Evolutionary conservation across 2,797 vertebrate species (phyloP), one percentile per base, ranked within the genome.

Genomic region (Oryzias sinensis): DNA sequence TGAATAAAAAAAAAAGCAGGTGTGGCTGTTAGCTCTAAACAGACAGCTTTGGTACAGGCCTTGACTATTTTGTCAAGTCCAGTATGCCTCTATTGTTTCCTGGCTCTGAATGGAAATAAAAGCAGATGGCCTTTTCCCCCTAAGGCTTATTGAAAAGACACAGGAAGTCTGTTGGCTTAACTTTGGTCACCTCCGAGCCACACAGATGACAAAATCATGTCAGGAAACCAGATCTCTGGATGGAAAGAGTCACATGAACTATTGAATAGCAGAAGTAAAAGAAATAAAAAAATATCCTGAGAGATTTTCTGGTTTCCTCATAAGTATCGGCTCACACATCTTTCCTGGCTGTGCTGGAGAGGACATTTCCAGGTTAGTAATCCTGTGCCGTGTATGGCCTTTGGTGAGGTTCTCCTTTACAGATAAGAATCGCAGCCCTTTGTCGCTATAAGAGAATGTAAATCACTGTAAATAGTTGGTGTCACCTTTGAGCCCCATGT

Each of bases 101-200:
- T 8, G 13, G 49, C 65, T 49, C 55, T 54, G 63, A 50, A 8
- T 4, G 24, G 58, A 65, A 55, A 61, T 27, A 76, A 67, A 11
- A 77, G 79, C 83, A 65, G 77, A 79, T 84, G 82, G 77, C 75
- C 60, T 63, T 49, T 29, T 37, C 9, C 33, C 70, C 73, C 76
- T 47, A 57, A 49, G 49, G 81, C 56, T 24, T 24, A 27, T 59
- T 17, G 43, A 49, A 58, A 54, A 72, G 70, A 82, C 75, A 84
- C 81, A 81, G 57, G 51, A 59, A 40, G 63, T 4, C 71, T 73
- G 79, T 24, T 62, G 55, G 53, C 16, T 7, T 56, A 51, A 54
- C 70, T 43, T 54, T 22, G 58, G 58, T 72, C 77, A 74, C 65
- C 57, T 70, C 72, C 65, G 53, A 54, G 53, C 43, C 58, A 49